Evolutionary conservation across 2,888 invertebrate genomes (phyloP), one percentile per base, ranked within the genome.

Genomic region (Proisotoma minuta): DNA sequence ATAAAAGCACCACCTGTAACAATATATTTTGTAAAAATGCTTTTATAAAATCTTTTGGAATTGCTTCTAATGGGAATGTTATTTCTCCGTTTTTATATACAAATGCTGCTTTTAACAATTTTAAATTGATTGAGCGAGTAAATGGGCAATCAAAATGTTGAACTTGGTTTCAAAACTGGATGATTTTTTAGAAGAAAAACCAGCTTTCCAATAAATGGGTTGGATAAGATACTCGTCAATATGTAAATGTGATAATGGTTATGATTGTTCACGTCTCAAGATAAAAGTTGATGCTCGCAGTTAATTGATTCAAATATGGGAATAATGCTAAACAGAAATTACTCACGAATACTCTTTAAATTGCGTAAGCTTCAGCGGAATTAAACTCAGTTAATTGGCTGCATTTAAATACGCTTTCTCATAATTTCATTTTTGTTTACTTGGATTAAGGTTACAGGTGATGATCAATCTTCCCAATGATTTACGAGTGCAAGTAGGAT

Each of bases 251-350:
- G 47, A 24, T 56, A 56, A 56, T 56, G 56, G 56, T 56, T 56
- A 56, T 56, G 56, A 56, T 26, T 56, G 4, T 56, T 4, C 56
- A 56, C 56, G 56, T 56, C 56, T 22, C n/a, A n/a, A 54, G 28
- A 54, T 54, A 52, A 10, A 43, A 54, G 39, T 34, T 56, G 40
- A 26, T 56, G 47, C 40, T 43, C 53, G 24, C 34, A 56, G 23
- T 56, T 56, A 56, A 56, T 56, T 56, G 56, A 56, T 56, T 56
- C 56, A 56, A 56, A 56, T 56, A 56, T 26, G 56, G 56, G 47
- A 56, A 43, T 40, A 47, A 43, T 26, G 20, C 43, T 20, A 43
- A 43, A 43, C 10, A 15, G 43, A 43, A 20, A 43, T n/a, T 5
- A 22, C 34, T 34, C 8, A 34, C 12, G 12, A 34, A 34, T 34